Evolutionary conservation across 2,113 vertebrate genomes (phyloP).

Genomic region (Pomatorhinus ruficollis): DNA sequence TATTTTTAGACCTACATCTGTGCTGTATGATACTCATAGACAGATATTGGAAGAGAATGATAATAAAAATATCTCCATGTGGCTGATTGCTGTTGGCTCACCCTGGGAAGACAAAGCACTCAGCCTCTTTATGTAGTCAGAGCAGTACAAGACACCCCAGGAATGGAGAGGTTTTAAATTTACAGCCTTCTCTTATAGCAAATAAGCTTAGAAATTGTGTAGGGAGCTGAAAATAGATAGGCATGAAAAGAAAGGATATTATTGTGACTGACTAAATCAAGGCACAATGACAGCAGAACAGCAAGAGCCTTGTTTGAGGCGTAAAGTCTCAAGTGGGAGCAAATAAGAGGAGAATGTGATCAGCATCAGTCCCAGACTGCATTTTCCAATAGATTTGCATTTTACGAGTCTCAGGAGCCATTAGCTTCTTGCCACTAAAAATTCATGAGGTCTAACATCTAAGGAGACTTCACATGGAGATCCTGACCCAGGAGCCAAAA

Average conservation of each 20-base stretch:
- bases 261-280: neutral
- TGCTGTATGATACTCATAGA: neutral
- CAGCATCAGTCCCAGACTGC: neutral
- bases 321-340: neutral
- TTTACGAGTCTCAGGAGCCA: neutral
- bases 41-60: neutral
- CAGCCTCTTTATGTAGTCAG: neutral
- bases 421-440: neutral
- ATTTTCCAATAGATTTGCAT: neutral
- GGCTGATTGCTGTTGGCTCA: constrained; percentile 4
- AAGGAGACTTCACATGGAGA: neutral
- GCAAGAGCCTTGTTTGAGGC: neutral
- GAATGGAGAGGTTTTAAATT: neutral
- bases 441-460: neutral
- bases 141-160: neutral
- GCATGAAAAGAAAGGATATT: neutral
- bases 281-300: neutral
- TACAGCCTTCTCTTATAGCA: neutral
- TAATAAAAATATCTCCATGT: constrained; percentile 47
- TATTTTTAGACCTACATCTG: constrained; percentile 50
- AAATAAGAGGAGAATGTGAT: neutral
- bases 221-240: neutral
- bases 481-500: neutral
- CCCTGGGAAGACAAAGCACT: neutral
- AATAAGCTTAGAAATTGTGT: neutral